These are phyloP conservation scores for Barbus barbus DNA, from an alignment of 2,113 vertebrate species.

Conservation along the genomic window DNA sequence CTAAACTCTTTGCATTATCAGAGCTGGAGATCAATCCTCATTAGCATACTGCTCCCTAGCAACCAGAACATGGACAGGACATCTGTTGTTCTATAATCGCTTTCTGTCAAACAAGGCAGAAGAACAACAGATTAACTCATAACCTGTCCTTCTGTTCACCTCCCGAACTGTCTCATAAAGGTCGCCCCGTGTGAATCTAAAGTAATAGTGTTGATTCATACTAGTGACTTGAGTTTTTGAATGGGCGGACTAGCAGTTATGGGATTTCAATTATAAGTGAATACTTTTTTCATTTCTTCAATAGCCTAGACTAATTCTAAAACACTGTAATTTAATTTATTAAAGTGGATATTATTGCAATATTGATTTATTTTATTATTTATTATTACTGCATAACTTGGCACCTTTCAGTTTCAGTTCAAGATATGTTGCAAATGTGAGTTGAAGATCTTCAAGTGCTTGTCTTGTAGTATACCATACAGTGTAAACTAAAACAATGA, in stretches of 20 bases:
- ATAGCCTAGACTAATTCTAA: background rate
- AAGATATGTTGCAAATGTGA: no score
- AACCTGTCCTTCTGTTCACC: conserved; percentile 7
- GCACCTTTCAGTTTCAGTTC: no score
- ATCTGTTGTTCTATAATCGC: conserved; percentile 33
- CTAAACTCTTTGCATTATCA: conserved; percentile 56
- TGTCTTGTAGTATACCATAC: no score
- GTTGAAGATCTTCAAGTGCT: no score
- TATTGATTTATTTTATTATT: background rate
- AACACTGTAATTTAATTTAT: no score
- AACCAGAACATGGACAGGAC: conserved; percentile 60
- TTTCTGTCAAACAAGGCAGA: conserved; percentile 30
- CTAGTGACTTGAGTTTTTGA: background rate
- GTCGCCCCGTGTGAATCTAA: background rate
- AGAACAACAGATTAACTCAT: conserved; percentile 23
- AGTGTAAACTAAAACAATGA: background rate
- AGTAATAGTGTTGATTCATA: background rate
- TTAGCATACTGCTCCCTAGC: conserved; percentile 75
- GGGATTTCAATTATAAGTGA: background rate
- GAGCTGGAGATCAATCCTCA: conserved; percentile 64
- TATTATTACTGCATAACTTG: no score
- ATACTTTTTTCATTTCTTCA: background rate
- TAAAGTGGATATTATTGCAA: background rate
- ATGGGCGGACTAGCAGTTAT: background rate
- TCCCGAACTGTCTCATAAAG: conserved; percentile 10